Evolutionary conservation across 2,113 vertebrate species (phyloP).

Genomic region (Furnarius figulus): DNA sequence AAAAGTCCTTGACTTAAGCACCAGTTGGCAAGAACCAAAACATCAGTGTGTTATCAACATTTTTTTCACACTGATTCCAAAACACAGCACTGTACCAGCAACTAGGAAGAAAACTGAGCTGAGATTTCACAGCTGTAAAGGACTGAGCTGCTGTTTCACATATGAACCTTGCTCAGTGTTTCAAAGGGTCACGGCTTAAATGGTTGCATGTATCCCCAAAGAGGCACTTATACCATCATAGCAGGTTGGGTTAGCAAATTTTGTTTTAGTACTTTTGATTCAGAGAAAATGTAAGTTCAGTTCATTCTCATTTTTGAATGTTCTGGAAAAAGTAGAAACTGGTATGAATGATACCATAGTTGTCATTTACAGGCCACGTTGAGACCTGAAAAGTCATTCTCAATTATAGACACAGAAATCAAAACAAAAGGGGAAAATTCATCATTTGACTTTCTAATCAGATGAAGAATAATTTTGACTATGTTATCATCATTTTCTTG

Average conservation of each 20-base stretch:
- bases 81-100: background rate
- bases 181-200: background rate
- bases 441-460: constrained; percentile 55
- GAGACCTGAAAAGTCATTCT: constrained; percentile 45
- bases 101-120: background rate
- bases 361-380: constrained; percentile 28
- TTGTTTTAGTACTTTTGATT: background rate
- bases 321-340: background rate
- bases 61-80: background rate
- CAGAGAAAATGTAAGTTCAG: background rate
- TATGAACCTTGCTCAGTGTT: background rate
- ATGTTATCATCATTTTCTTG: constrained; percentile 31
- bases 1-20: background rate
- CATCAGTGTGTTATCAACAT: background rate
- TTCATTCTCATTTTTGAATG: background rate
- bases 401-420: constrained; percentile 40
- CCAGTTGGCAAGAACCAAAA: background rate
- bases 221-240: background rate
- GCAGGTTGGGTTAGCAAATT: background rate
- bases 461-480: constrained; percentile 35
- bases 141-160: background rate
- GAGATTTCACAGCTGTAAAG: background rate
- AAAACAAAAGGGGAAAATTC: constrained; percentile 51
- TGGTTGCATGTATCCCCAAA: background rate
- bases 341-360: constrained; percentile 27